Percentiles rank a stretch among this genome's conserved stretches.
phyloP scores from a whole-genome alignment of 2,888 invertebrate species.

The Synanthedon vespiformis region DNA sequence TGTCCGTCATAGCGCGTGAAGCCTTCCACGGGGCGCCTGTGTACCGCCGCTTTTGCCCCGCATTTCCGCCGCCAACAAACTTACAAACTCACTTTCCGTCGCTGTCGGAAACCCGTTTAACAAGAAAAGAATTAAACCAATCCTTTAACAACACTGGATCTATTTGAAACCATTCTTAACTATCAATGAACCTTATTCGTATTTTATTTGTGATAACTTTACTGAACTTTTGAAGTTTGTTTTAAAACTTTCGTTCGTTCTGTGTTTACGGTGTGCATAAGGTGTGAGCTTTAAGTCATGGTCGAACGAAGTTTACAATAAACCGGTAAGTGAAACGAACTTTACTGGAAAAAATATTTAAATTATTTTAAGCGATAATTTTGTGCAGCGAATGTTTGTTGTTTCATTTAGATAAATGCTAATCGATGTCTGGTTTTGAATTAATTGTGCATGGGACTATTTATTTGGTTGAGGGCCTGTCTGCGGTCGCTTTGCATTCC shows the following conservation, averaged over 20 bases:
- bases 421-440: slow-evolving; percentile 14
- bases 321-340: slow-evolving; percentile 63
- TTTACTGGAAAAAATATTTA: slow-evolving; percentile 30
- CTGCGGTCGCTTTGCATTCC: slow-evolving; percentile 14
- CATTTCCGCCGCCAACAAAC: slow-evolving; percentile 26
- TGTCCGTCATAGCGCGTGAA: slow-evolving; percentile 39
- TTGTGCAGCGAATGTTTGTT: slow-evolving; percentile 5
- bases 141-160: slow-evolving; percentile 23
- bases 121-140: slow-evolving; percentile 29
- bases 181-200: neutral
- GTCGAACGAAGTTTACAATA: slow-evolving; percentile 50
- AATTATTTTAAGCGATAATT: slow-evolving; percentile 19
- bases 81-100: slow-evolving; percentile 52
- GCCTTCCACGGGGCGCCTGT: slow-evolving; percentile 39
- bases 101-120: slow-evolving; percentile 46
- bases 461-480: slow-evolving; percentile 10
- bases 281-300: slow-evolving; percentile 44
- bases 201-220: slow-evolving; percentile 26
- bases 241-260: slow-evolving; percentile 29
- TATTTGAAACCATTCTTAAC: slow-evolving; percentile 11
- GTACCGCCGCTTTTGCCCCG: slow-evolving; percentile 24
- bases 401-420: slow-evolving; percentile 11
- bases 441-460: slow-evolving; percentile 6
- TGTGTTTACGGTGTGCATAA: slow-evolving; percentile 21
- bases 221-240: slow-evolving; percentile 52